Evolutionary conservation across 2,113 vertebrate genomes (phyloP).

Genomic region (Dinomys branickii): DNA sequence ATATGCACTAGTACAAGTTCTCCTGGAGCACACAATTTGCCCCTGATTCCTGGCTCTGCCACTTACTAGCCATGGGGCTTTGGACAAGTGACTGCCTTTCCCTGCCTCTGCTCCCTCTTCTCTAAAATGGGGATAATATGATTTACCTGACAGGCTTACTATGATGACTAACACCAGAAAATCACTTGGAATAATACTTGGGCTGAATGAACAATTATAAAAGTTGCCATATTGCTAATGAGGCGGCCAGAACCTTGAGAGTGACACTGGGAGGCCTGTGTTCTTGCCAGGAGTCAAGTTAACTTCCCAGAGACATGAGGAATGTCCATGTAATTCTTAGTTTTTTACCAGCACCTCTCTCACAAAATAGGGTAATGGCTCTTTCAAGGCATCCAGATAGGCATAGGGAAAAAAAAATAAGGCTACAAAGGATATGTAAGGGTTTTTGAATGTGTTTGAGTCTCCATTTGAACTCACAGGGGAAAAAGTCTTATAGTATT

Average conservation of each 20-base stretch:
- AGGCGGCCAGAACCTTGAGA: neutral
- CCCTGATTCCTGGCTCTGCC: neutral
- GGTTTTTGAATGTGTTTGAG: neutral
- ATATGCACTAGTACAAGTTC: neutral
- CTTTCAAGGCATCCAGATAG: conserved; percentile 38
- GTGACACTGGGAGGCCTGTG: fast-evolving
- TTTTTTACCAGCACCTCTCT: neutral
- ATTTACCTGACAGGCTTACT: neutral
- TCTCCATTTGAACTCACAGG: conserved; percentile 32
- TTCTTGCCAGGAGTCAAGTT: neutral
- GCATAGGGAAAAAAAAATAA: conserved; percentile 60
- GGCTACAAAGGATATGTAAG: conserved; percentile 28
- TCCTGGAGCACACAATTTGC: neutral
- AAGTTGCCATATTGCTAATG: neutral
- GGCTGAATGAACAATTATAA: neutral
- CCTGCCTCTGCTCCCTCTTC: neutral
- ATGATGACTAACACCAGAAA: neutral
- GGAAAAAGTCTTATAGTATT: neutral
- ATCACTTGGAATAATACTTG: neutral
- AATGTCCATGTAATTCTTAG: neutral
- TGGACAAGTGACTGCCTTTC: neutral
- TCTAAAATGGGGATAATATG: neutral
- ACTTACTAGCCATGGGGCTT: neutral
- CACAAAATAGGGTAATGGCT: conserved; percentile 17
- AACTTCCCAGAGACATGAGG: neutral